Percentiles rank a stretch among this genome's conserved stretches.
phyloP scores from a whole-genome alignment of 1,140 invertebrate species.

The Mactra quadrangularis region DNA sequence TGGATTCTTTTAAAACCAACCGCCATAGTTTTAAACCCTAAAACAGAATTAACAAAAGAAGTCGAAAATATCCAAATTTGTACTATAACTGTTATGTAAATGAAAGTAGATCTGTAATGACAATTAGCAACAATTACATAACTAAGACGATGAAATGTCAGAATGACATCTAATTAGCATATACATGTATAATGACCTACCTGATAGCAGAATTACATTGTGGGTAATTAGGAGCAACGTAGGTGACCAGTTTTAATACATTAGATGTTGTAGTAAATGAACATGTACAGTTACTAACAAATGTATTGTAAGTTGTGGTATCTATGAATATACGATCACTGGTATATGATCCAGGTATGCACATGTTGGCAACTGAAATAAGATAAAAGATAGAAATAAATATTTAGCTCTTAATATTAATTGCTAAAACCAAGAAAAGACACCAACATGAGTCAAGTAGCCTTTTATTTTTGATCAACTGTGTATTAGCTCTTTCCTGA shows the following conservation, averaged over 20 bases:
- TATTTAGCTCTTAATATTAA: not conserved
- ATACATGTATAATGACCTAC: no score
- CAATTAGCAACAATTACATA: no score
- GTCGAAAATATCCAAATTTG: no score
- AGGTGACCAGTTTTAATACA: slow-evolving; percentile 39
- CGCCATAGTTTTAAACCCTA: no score
- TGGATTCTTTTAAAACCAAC: not conserved
- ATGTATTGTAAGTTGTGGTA: slow-evolving; percentile 9
- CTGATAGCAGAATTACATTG: slow-evolving; percentile 51
- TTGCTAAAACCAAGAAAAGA: not conserved
- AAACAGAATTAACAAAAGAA: no score
- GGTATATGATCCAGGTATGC: slow-evolving; percentile 35
- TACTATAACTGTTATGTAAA: no score
- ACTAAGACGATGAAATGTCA: no score
- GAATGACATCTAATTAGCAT: no score
- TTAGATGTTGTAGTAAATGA: slow-evolving; percentile 41
- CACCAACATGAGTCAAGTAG: not conserved
- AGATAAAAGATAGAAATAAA: not conserved
- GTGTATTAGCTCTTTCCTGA: not conserved
- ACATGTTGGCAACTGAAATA: slow-evolving; percentile 54
- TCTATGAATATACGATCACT: slow-evolving; percentile 36
- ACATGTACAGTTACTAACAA: slow-evolving; percentile 39
- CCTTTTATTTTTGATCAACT: not conserved
- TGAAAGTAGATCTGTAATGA: no score
- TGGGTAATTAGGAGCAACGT: slow-evolving; percentile 50